Evolutionary conservation across 1,140 invertebrate species (phyloP).

Genomic region (Rhagoletis zephyria): DNA sequence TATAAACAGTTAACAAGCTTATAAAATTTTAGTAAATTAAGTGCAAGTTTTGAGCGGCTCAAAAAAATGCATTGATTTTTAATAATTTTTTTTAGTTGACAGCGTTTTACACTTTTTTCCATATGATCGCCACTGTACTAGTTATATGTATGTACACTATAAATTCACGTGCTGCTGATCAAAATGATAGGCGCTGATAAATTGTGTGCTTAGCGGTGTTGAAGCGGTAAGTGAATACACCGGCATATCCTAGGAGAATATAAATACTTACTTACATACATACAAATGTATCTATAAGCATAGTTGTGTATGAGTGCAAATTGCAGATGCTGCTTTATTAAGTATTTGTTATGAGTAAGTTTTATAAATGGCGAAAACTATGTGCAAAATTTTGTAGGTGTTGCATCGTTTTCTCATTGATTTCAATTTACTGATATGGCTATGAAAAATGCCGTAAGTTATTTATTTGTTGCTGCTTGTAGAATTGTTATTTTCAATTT

Average conservation of each 20-base stretch:
- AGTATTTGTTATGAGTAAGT: not conserved
- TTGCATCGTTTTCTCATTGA: constrained; percentile 44
- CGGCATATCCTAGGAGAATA: not conserved
- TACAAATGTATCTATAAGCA: not conserved
- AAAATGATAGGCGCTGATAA: constrained; percentile 39
- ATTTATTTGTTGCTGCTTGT: constrained; percentile 3
- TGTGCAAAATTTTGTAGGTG: not conserved
- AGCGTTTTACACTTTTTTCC: no score
- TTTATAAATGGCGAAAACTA: not conserved
- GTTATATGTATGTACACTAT: not conserved
- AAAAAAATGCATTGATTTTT: no score
- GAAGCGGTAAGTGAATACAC: constrained; percentile 36
- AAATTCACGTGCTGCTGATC: not conserved
- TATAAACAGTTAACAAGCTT: no score
- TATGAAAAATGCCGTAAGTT: not conserved
- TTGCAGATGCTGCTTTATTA: not conserved
- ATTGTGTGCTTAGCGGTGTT: constrained; percentile 28
- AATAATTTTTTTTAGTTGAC: no score
- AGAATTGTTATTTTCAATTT: not conserved
- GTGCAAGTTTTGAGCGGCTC: no score
- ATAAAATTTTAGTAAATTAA: no score
- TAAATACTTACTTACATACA: no score
- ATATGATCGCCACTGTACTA: no score
- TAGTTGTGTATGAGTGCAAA: not conserved
- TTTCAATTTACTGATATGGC: constrained; percentile 39